Conservation (phyloP, 2,113 vertebrate genomes). For the Turdus rufiventris region DNA sequence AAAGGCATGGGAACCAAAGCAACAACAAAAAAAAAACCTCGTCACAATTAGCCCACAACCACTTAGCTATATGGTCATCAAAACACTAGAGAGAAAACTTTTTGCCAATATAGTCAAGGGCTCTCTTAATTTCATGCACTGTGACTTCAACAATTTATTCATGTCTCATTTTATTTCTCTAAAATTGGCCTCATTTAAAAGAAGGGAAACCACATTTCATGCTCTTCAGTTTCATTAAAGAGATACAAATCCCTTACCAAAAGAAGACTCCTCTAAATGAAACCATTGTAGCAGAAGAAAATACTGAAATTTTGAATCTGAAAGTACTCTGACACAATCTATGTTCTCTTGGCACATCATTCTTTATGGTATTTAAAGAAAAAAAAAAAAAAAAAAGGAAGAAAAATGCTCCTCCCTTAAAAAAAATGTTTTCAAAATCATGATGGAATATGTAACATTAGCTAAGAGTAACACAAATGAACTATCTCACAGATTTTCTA, state of each 20-base stretch:
- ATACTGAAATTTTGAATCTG: conserved; percentile 69
- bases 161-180: conserved; percentile 78
- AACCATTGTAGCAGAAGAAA: conserved; percentile 72
- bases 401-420: not conserved
- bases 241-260: conserved; percentile 72
- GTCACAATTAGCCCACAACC: conserved; percentile 32
- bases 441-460: not conserved
- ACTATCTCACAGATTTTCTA: not conserved
- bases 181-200: conserved; percentile 79
- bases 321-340: conserved; percentile 42
- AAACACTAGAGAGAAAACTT: conserved; percentile 50
- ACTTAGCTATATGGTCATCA: conserved; percentile 57
- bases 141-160: conserved; percentile 77
- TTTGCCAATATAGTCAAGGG: conserved; percentile 58
- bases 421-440: conserved; percentile 20
- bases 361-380: not conserved
- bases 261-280: conserved; percentile 73
- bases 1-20: conserved; percentile 18
- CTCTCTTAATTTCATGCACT: conserved; percentile 82
- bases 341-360: conserved; percentile 26
- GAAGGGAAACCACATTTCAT: conserved; percentile 79
- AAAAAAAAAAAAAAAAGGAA: not conserved
- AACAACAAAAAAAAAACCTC: not conserved
- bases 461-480: not conserved
- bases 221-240: conserved; percentile 81